phyloP scores from a whole-genome alignment of 2,797 vertebrate species.

The Pantherophis vulpinus region DNA sequence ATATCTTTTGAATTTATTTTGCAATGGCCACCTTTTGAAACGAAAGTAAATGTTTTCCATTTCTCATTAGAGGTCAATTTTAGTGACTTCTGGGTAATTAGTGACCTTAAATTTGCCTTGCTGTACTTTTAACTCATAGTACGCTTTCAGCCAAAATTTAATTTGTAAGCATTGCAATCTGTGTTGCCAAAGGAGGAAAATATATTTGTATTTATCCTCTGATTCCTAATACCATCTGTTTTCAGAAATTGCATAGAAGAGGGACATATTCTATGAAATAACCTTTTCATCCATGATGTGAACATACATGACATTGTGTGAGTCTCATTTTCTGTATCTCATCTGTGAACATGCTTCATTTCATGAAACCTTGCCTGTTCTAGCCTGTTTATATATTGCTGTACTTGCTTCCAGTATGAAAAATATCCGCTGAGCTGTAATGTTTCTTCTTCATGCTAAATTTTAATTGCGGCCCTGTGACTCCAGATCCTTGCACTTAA shows the following conservation, averaged over 20 bases:
- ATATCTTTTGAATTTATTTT: neutral
- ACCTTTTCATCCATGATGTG: neutral
- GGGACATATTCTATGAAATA: neutral
- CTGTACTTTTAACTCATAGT: neutral
- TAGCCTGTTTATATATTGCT: conserved; percentile 67
- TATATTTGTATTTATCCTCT: neutral
- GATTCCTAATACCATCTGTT: accelerated
- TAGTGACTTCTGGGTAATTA: neutral
- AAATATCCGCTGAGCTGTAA: conserved; percentile 72
- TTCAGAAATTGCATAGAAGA: accelerated
- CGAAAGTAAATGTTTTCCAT: neutral
- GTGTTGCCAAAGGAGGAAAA: neutral
- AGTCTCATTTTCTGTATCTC: neutral
- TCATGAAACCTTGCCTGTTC: conserved; percentile 63
- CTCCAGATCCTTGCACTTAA: conserved; percentile 73
- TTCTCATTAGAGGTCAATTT: neutral
- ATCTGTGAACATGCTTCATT: conserved; percentile 44
- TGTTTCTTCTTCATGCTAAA: conserved; percentile 64
- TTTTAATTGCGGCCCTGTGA: conserved; percentile 61
- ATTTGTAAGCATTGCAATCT: neutral
- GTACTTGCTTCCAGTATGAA: conserved; percentile 70
- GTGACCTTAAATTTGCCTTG: neutral
- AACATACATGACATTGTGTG: neutral
- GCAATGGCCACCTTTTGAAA: neutral
- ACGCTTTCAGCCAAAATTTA: neutral